phyloP scores from a whole-genome alignment of 2,797 vertebrate species.

The Thaleichthys pacificus region DNA sequence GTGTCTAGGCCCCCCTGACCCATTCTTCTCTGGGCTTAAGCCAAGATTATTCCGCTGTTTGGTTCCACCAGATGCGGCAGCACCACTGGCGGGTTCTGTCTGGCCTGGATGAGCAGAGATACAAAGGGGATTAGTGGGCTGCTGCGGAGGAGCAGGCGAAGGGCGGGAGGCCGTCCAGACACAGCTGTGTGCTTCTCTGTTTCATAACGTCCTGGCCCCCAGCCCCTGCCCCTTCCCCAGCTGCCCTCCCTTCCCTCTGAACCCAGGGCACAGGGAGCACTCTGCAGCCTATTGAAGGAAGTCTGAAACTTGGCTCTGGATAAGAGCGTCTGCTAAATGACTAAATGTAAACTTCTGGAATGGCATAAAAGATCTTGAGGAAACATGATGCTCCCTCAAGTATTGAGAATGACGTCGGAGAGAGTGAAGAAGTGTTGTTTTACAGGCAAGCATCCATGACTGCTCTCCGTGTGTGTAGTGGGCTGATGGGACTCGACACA shows the following conservation, averaged over 20 bases:
- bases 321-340: too few relatives aligned
- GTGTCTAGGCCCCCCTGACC: conserved; percentile 40
- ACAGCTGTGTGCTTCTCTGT: conserved; percentile 75
- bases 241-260: conserved; percentile 54
- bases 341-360: conserved; percentile 39
- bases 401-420: conserved; percentile 26
- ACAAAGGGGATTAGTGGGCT: conserved; percentile 68
- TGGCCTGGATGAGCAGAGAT: conserved; percentile 66
- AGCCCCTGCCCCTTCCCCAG: conserved; percentile 50
- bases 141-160: conserved; percentile 62
- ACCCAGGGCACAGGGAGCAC: conserved; percentile 56
- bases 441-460: conserved; percentile 41
- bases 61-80: conserved; percentile 65
- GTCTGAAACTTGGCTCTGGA: conserved; percentile 20
- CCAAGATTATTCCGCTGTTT: conserved; percentile 67
- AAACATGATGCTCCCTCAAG: conserved; percentile 59
- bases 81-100: conserved; percentile 60
- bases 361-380: conserved; percentile 59
- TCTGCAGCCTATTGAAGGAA: conserved; percentile 54
- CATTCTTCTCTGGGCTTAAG: conserved; percentile 50
- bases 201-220: conserved; percentile 67
- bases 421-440: conserved; percentile 28
- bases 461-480: conserved; percentile 19
- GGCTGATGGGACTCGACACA: not conserved
- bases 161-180: conserved; percentile 68